Percentiles rank a stretch among this genome's conserved stretches.
phyloP scores from a whole-genome alignment of 30 jellyfish, hydroid and myxozoan species.

The Rhopilema esculentum region DNA sequence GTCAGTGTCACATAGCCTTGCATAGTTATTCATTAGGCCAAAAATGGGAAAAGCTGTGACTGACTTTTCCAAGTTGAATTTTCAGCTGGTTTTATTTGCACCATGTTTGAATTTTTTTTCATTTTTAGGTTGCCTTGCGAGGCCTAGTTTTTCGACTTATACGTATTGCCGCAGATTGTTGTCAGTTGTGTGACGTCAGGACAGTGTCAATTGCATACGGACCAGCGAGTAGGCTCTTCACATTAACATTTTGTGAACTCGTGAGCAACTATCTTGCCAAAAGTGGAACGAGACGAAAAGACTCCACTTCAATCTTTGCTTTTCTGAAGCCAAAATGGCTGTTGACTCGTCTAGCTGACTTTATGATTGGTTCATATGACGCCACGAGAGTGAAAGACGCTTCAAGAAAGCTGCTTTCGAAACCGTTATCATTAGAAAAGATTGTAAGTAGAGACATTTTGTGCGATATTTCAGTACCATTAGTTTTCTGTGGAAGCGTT shows the following conservation, averaged over 20 bases:
- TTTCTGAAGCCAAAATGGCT: slow-evolving; percentile 54
- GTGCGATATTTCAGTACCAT: neutral
- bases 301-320: slow-evolving; percentile 22
- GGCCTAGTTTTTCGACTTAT: slow-evolving; percentile 22
- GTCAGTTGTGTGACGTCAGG: slow-evolving; percentile 47
- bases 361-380: slow-evolving; percentile 37
- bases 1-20: too few relatives aligned
- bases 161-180: slow-evolving; percentile 43
- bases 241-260: slow-evolving; percentile 9
- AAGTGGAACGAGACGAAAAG: neutral
- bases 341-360: slow-evolving; percentile 65
- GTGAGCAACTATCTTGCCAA: neutral
- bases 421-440: slow-evolving; percentile 76
- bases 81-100: too few relatives aligned
- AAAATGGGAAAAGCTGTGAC: too few relatives aligned
- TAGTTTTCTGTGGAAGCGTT: too few relatives aligned
- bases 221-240: slow-evolving; percentile 45
- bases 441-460: slow-evolving; percentile 28
- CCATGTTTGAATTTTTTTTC: neutral
- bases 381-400: slow-evolving; percentile 28
- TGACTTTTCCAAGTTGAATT: too few relatives aligned
- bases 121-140: slow-evolving; percentile 45
- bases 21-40: too few relatives aligned
- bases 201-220: slow-evolving; percentile 26
- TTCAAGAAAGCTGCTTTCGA: slow-evolving; percentile 26